phyloP scores from a whole-genome alignment of 1,140 invertebrate species.

The Acyrthosiphon pisum region DNA sequence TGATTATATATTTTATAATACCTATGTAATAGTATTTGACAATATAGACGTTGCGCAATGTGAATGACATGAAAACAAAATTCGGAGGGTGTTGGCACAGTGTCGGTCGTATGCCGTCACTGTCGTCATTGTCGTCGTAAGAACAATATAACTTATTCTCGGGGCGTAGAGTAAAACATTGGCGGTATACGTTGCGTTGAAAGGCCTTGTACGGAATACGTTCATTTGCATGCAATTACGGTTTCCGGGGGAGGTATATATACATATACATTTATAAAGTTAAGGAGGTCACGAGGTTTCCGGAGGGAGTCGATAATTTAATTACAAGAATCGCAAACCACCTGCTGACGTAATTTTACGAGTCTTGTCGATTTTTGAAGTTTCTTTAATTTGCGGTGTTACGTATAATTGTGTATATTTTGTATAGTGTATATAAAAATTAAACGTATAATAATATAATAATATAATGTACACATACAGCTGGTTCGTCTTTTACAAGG shows the following conservation, averaged over 20 bases:
- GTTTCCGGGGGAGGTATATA: neutral
- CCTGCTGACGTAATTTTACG: constrained; percentile 17
- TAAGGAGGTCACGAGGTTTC: constrained; percentile 48
- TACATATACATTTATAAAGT: neutral
- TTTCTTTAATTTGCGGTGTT: neutral
- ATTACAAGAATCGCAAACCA: constrained; percentile 35
- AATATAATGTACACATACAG: neutral
- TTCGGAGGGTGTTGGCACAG: neutral
- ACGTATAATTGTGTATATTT: neutral
- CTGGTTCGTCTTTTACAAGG: neutral
- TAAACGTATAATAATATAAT: neutral
- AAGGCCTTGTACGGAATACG: neutral
- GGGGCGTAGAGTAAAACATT: neutral
- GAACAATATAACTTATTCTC: constrained; percentile 20
- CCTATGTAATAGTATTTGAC: neutral
- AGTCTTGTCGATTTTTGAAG: neutral
- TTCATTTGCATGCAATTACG: constrained; percentile 12
- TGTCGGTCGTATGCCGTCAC: neutral
- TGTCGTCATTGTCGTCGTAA: neutral
- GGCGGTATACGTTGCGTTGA: neutral
- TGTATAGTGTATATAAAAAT: neutral
- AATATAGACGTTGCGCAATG: too few species aligned
- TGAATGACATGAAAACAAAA: neutral
- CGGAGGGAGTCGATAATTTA: constrained; percentile 44
- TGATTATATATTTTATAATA: neutral